Evolutionary conservation across 2,888 invertebrate genomes (phyloP).

Genomic region (Chromoteleia sp.): DNA sequence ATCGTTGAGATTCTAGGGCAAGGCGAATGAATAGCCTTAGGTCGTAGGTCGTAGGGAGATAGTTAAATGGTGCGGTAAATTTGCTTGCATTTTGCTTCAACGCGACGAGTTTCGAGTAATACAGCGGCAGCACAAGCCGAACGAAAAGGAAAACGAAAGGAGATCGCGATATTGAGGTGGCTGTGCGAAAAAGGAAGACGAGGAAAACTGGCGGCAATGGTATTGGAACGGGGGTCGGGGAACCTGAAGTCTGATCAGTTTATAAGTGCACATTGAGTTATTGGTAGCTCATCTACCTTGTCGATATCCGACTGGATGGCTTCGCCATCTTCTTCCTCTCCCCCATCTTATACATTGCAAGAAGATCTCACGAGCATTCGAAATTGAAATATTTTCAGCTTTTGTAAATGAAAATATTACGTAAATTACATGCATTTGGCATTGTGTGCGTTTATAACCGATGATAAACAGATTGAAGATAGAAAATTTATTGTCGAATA

Average conservation of each 20-base stretch:
- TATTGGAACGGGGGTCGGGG: constrained; percentile 62
- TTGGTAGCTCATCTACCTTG: constrained; percentile 81
- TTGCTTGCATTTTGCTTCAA: constrained; percentile 80
- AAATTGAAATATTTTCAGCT: constrained; percentile 62
- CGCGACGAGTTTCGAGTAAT: constrained; percentile 61
- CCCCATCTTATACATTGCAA: constrained; percentile 32
- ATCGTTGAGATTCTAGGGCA: constrained; percentile 62
- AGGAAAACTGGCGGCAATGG: constrained; percentile 49
- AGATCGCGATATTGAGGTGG: constrained; percentile 62
- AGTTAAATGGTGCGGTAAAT: constrained; percentile 82
- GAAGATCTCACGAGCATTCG: constrained; percentile 60
- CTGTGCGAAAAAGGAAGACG: constrained; percentile 61
- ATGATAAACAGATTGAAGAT: constrained; percentile 15
- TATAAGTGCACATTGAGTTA: constrained; percentile 82
- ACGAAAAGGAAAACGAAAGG: constrained; percentile 60
- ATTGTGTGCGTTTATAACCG: constrained; percentile 15
- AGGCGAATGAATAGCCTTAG: constrained; percentile 58
- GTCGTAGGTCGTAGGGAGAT: constrained; percentile 75
- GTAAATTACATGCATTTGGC: constrained; percentile 32
- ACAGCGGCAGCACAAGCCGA: constrained; percentile 46
- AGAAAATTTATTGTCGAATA: constrained; percentile 1
- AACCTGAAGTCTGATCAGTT: constrained; percentile 80
- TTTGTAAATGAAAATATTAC: constrained; percentile 49
- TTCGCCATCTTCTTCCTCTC: constrained; percentile 71
- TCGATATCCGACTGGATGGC: constrained; percentile 80